Percentiles rank a stretch among this genome's conserved stretches.
Conservation (phyloP, 2,888 invertebrate genomes). For the Tinea pellionella region DNA sequence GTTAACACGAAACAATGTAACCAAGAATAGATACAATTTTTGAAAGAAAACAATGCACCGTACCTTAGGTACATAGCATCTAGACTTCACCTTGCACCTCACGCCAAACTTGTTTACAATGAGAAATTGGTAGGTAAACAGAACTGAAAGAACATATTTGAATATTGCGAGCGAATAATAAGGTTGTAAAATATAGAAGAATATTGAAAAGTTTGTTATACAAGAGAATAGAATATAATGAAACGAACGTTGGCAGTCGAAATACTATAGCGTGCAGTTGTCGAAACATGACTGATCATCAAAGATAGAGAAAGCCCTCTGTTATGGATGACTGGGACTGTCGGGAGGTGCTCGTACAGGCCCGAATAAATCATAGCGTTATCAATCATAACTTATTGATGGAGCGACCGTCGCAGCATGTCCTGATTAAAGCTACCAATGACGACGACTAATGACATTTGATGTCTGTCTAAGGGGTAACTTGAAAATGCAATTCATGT, state of each 20-base stretch:
- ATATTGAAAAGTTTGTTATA: not conserved
- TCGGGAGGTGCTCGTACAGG: not conserved
- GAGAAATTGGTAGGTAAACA: conserved; percentile 4
- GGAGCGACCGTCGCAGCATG: conserved; percentile 30
- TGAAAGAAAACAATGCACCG: conserved; percentile 63
- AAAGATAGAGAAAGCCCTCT: conserved; percentile 29
- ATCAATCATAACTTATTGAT: conserved; percentile 64
- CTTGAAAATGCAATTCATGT: conserved; percentile 17
- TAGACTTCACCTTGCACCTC: conserved; percentile 55
- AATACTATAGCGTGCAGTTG: conserved; percentile 15
- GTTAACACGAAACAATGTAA: conserved; percentile 46
- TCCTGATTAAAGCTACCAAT: conserved; percentile 36
- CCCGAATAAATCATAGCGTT: conserved; percentile 22
- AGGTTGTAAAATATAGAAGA: not conserved
- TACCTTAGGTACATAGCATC: conserved; percentile 55
- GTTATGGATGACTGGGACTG: conserved; percentile 7
- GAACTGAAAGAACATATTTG: not conserved
- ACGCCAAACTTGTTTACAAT: conserved; percentile 25
- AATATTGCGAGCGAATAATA: not conserved
- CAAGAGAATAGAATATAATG: not conserved
- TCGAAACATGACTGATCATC: conserved; percentile 39
- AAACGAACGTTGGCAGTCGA: not conserved
- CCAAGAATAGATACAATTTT: conserved; percentile 60
- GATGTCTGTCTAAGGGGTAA: conserved; percentile 19
- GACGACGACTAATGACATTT: conserved; percentile 26